Evolutionary conservation across 2,113 vertebrate genomes (phyloP).

Genomic region (Dipodomys merriami): DNA sequence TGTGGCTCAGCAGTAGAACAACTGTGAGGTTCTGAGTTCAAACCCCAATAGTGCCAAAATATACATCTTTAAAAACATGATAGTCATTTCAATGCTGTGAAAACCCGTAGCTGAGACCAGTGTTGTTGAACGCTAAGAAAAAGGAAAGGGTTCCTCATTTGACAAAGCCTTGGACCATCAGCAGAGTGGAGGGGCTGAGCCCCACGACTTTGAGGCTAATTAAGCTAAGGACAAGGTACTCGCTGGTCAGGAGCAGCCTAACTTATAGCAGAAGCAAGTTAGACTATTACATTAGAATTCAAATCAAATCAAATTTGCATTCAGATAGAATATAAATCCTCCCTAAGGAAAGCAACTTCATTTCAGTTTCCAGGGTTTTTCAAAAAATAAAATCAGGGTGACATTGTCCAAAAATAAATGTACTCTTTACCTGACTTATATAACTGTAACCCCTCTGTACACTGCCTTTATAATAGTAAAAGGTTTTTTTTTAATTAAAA

Average conservation of each 20-base stretch:
- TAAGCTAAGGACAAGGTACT: neutral
- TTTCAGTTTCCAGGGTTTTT: neutral
- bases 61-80: too few relatives aligned
- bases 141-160: neutral
- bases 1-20: too few relatives aligned
- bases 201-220: neutral
- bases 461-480: too few relatives aligned
- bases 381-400: slow-evolving; percentile 20
- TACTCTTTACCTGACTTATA: too few relatives aligned
- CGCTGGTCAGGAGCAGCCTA: neutral
- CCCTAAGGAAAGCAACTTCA: neutral
- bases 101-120: neutral
- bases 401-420: too few relatives aligned
- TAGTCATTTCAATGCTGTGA: neutral
- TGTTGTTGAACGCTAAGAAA: neutral
- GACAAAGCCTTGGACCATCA: neutral
- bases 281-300: too few relatives aligned
- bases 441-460: too few relatives aligned
- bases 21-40: too few relatives aligned
- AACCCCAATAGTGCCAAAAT: too few relatives aligned
- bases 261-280: neutral
- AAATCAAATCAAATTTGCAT: too few relatives aligned
- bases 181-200: neutral
- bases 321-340: neutral
- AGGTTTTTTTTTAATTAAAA: neutral